Percentiles rank a stretch among this genome's conserved stretches.
Conservation (phyloP, 2,888 invertebrate genomes). For the Mimas tiliae region DNA sequence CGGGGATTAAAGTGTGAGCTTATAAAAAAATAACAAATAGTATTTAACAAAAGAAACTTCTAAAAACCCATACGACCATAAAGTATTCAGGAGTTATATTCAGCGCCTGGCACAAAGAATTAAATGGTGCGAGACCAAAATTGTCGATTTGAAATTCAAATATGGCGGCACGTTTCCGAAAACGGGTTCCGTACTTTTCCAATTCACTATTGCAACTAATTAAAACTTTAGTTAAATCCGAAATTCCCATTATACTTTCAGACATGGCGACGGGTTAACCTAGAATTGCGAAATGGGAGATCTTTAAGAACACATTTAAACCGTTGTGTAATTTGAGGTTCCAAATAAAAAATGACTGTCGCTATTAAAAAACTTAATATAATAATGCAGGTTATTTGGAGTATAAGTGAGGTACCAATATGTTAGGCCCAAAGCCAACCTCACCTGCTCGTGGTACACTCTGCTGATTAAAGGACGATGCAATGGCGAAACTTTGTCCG, state of each 20-base stretch:
- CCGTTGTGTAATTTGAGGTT: conserved; percentile 34
- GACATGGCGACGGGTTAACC: conserved; percentile 69
- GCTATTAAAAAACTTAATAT: not conserved
- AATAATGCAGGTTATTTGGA: too few species aligned
- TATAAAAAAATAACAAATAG: not conserved
- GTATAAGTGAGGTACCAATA: too few species aligned
- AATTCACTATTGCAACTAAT: conserved; percentile 81
- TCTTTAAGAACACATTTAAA: conserved; percentile 47
- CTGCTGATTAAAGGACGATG: too few species aligned
- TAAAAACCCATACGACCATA: not conserved
- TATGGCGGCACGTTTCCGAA: conserved; percentile 56
- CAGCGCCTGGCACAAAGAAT: conserved; percentile 12
- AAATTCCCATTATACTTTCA: conserved; percentile 79
- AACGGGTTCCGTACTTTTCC: conserved; percentile 61
- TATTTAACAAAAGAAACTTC: not conserved
- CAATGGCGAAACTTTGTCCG: too few species aligned
- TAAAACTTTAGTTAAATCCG: conserved; percentile 81
- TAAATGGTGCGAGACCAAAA: conserved; percentile 37
- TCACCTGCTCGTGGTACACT: too few species aligned
- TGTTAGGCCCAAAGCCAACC: too few species aligned
- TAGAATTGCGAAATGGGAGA: conserved; percentile 52
- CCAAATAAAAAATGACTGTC: not conserved
- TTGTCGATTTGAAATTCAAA: conserved; percentile 62
- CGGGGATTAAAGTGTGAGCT: too few species aligned
- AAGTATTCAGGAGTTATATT: not conserved